Evolutionary conservation across 2,888 invertebrate species (phyloP), one percentile per base, ranked within the genome.

Genomic region (Drosophila flavopinicola): DNA sequence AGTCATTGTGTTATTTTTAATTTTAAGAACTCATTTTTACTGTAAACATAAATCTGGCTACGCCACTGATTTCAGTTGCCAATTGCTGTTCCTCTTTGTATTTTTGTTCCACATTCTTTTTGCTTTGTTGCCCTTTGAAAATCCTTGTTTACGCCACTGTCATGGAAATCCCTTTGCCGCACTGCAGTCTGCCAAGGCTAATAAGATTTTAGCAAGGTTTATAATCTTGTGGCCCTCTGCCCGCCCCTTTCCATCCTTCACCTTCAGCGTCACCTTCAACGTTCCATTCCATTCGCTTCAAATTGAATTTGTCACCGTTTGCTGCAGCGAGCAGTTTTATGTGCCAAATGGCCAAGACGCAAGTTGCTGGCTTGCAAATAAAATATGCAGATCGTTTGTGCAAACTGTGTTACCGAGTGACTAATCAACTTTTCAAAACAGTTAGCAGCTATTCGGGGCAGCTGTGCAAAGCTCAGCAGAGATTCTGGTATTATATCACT

Each of bases 271-370:
- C 25, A 20, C n/a, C 27, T 23, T n/a, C 15, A 25, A 13, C 9
- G 7, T 57, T 13, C 29, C 23, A 20, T 17, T 38, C n/a, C 27
- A 6, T 24, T 30, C 33, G 30, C 39, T 42, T 44, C 42, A 64
- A 75, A 75, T 71, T 75, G 53, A 39, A 64, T 71, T 71, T 68
- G 57, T 57, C 57, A 57, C 29, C 20, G 23, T 32, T 32, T 29
- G 70, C 20, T 45, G 65, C 66, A 53, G 59, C 52, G 17, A 20
- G 20, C 49, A 66, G 49, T 57, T 67, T 57, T 48, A 11, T 35
- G 45, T 27, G 32, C 42, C 32, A 58, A 49, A 25, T 41, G 37
- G 59, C 33, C 52, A 39, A 45, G 45, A 41, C 30, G 38, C 25
- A 51, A 66, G 58, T 47, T 42, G 42, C 67, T 41, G 41, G 54